Evolutionary conservation across 2,797 vertebrate species (phyloP).

Genomic region (Silurus lanzhouensis): DNA sequence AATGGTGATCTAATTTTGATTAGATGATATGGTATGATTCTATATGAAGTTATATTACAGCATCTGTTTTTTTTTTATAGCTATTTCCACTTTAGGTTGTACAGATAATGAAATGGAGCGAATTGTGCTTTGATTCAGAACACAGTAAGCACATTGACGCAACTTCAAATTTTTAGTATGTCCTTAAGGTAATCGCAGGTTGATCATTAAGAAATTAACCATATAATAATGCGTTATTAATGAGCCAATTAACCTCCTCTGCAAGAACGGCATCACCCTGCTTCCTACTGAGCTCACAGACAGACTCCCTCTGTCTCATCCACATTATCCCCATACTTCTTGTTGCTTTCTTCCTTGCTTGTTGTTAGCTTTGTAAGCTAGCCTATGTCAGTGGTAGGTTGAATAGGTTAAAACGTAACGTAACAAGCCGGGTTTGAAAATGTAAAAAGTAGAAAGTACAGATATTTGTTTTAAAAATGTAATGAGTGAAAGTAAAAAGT

Average conservation of each 20-base stretch:
- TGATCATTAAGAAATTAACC: slow-evolving; percentile 18
- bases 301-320: not conserved
- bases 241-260: slow-evolving; percentile 28
- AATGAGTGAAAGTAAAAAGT: no score
- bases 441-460: no score
- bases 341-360: no score
- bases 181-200: slow-evolving; percentile 32
- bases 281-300: slow-evolving; percentile 14
- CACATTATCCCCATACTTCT: no score
- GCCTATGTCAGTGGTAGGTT: no score
- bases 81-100: slow-evolving; percentile 25
- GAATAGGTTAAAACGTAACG: no score
- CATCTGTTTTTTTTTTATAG: not conserved
- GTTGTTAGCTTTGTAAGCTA: no score
- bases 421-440: no score
- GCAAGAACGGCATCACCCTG: slow-evolving; percentile 18
- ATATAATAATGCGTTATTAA: slow-evolving; percentile 18
- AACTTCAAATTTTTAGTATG: slow-evolving; percentile 3
- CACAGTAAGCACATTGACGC: not conserved
- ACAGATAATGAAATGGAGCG: not conserved
- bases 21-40: no score
- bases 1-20: no score
- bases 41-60: slow-evolving; percentile 12
- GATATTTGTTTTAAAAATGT: no score
- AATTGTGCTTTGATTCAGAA: slow-evolving; percentile 8